These are phyloP conservation scores for Tychaedon coryphoeus DNA, from an alignment of 2,113 vertebrate genomes.

Conservation along the genomic window DNA sequence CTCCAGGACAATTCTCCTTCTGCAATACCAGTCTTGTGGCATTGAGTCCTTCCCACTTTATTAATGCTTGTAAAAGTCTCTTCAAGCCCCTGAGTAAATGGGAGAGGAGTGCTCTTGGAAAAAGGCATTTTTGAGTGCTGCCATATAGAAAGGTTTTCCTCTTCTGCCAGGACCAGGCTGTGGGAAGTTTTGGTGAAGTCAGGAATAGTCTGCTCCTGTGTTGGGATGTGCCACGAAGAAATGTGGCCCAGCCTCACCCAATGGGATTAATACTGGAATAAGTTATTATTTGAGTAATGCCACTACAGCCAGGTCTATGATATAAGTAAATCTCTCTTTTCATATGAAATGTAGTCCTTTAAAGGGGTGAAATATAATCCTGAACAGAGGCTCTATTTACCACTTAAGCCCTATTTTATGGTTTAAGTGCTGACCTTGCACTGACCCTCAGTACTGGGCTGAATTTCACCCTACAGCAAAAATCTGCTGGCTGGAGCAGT, in stretches of 20 bases:
- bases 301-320: background rate
- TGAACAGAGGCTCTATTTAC: constrained; percentile 57
- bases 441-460: constrained; percentile 37
- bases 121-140: background rate
- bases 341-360: constrained; percentile 18
- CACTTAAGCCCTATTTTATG: constrained; percentile 62
- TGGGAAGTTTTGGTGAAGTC: background rate
- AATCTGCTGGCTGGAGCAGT: constrained; percentile 12
- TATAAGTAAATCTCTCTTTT: constrained; percentile 39
- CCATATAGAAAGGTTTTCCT: background rate
- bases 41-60: background rate
- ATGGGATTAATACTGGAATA: background rate
- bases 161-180: background rate
- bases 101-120: background rate
- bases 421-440: constrained; percentile 57
- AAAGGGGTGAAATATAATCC: constrained; percentile 46
- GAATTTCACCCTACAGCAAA: constrained; percentile 36
- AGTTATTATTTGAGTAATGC: background rate
- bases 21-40: background rate
- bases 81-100: background rate
- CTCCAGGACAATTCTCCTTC: background rate
- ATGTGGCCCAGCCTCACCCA: background rate
- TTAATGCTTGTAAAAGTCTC: background rate
- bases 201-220: background rate
- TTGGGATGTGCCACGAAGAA: background rate